Evolutionary conservation across 2,113 vertebrate genomes (phyloP), one percentile per base, ranked within the genome.

Genomic region (Merops nubicus): DNA sequence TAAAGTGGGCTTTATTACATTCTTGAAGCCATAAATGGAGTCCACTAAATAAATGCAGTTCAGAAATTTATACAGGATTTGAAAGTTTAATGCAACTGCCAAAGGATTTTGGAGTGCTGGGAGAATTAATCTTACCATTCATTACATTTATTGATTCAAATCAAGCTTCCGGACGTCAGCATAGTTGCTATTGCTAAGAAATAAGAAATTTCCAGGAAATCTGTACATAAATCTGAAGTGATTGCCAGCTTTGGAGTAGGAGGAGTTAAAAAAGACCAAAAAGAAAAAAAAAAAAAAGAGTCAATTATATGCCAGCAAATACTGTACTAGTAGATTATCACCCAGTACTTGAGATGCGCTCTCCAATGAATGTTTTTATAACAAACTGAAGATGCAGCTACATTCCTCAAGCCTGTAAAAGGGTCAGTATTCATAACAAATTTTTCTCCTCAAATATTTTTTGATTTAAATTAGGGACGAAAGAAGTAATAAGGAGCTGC

Each of bases 141-240:
- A 90, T 95, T 96, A 80, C 72, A 69, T 81, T 84, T 96, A 97
- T 96, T 59, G 93, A 96, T 90, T 60, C 60, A 92, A 90, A 96
- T 94, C 82, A 85, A 85, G 64, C 54, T 83, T 77, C 54, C 10
- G 22, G 82, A 91, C 34, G 8, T 60, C 75, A 77, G 85, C 59
- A 15, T 15, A 95, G 92, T 92, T 90, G 88, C 85, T 82, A 90
- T 16, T 86, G 79, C 85, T 88, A 93, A 93, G 96, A 96, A 94
- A 80, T 85, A 80, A 73, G 60, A 88, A 86, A 83, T 67, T 96
- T 95, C 93, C 91, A 92, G 93, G 96, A 96, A 96, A 88, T 65
- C 59, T 73, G 7, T 11, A 56, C 0, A 1, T 64, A 84, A 91
- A 92, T 70, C 54, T 80, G 1, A 70, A 83, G 50, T 25, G 75